phyloP scores from a whole-genome alignment of 2,113 vertebrate genomes.

The Puffinus mauretanicus region DNA sequence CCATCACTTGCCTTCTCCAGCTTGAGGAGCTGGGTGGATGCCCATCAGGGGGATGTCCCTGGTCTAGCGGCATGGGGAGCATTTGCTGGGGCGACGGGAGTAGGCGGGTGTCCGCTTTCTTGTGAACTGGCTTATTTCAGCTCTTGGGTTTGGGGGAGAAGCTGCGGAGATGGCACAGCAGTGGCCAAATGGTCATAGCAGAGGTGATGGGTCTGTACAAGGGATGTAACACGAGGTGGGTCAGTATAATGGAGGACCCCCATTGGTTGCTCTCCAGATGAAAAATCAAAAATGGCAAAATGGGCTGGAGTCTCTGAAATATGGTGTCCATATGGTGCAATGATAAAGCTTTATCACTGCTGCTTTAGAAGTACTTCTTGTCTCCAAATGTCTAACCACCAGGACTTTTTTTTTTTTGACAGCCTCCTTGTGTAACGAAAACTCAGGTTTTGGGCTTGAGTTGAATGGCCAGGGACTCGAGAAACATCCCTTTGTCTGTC shows the following conservation, averaged over 20 bases:
- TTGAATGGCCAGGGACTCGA: background rate
- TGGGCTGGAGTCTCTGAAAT: background rate
- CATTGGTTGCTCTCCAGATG: background rate
- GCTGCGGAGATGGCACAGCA: rapidly evolving
- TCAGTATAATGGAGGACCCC: rapidly evolving
- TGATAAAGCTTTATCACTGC: background rate
- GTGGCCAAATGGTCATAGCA: background rate
- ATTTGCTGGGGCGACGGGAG: background rate
- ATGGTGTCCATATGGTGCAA: background rate
- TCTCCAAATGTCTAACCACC: background rate
- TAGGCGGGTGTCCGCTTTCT: background rate
- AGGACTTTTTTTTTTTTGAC: background rate
- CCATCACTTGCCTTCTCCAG: background rate
- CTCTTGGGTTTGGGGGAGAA: background rate
- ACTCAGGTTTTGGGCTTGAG: background rate
- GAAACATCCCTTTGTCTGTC: background rate
- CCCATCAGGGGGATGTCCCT: background rate
- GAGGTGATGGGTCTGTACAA: background rate
- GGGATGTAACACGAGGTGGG: background rate
- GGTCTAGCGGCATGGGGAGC: rapidly evolving
- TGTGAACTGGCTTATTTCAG: background rate
- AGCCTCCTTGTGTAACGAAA: background rate
- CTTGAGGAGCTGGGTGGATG: background rate
- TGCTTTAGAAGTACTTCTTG: background rate
- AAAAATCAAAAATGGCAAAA: background rate